Percentiles rank a stretch among this genome's conserved stretches.
Evolutionary conservation across 2,797 vertebrate genomes (phyloP).

Genomic region (Lacerta bilineata): DNA sequence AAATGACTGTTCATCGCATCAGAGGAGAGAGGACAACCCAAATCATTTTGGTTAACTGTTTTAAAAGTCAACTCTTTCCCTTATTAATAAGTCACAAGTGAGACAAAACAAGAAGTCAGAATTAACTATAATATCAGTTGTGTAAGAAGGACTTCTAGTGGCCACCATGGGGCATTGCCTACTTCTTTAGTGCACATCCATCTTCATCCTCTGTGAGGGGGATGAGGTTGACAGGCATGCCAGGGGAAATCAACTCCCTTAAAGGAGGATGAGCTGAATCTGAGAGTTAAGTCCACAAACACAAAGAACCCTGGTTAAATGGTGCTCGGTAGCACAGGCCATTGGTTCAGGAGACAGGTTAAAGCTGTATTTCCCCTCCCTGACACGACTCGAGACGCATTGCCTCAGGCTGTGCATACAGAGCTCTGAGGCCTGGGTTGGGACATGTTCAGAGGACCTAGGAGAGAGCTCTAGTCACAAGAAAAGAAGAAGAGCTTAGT

Average conservation of each 20-base stretch:
- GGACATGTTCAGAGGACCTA: no score
- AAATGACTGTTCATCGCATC: not conserved
- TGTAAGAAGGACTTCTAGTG: slow-evolving; percentile 71
- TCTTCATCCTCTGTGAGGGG: not conserved
- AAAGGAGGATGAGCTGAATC: not conserved
- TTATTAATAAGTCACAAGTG: not conserved
- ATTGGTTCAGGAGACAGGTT: not conserved
- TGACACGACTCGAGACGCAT: not conserved
- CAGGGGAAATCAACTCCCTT: slow-evolving; percentile 2
- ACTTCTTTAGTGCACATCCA: not conserved
- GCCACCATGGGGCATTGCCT: slow-evolving; percentile 37
- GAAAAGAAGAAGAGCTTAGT: no score
- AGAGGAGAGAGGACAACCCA: not conserved
- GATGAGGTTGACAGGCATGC: not conserved
- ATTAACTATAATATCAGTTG: not conserved
- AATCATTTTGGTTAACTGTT: slow-evolving; percentile 15
- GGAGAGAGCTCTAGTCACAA: no score
- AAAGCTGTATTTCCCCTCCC: not conserved
- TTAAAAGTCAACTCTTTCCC: not conserved
- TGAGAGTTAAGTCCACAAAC: not conserved
- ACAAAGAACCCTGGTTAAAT: not conserved
- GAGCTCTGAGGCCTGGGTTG: no score
- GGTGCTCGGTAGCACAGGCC: not conserved
- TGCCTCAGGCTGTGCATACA: no score
- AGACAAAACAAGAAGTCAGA: not conserved